Evolutionary conservation across 1,140 invertebrate genomes (phyloP).

Genomic region (Holotrichia oblita): DNA sequence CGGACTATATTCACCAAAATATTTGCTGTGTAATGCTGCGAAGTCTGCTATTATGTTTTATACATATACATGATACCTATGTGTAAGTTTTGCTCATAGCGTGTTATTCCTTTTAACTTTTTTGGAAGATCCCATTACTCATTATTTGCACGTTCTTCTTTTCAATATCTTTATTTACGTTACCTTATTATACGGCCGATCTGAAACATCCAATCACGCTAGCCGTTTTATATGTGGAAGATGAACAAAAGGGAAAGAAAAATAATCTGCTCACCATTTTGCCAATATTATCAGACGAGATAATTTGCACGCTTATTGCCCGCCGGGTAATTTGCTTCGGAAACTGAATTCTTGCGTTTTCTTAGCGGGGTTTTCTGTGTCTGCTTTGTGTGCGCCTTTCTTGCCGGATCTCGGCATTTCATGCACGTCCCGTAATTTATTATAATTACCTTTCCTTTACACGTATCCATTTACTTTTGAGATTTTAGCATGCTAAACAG

Average conservation of each 20-base stretch:
- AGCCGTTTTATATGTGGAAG: background rate
- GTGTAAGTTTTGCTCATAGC: too few species aligned
- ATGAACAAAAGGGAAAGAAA: conserved; percentile 10
- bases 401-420: background rate
- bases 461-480: conserved; percentile 34
- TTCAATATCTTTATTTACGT: conserved; percentile 27
- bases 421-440: conserved; percentile 20
- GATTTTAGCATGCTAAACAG: conserved; percentile 27
- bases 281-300: conserved; percentile 20
- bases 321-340: conserved; percentile 28
- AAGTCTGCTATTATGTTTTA: too few species aligned
- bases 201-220: background rate
- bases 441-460: conserved; percentile 23
- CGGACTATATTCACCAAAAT: too few species aligned
- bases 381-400: conserved; percentile 4
- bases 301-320: conserved; percentile 36
- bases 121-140: background rate
- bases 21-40: too few species aligned
- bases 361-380: background rate
- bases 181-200: background rate
- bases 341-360: conserved; percentile 12
- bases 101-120: background rate
- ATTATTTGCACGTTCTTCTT: conserved; percentile 23
- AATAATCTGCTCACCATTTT: conserved; percentile 34
- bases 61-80: too few species aligned